These are phyloP conservation scores for Nasonovia ribisnigri DNA, from an alignment of 2,888 invertebrate genomes.

Conservation along the genomic window DNA sequence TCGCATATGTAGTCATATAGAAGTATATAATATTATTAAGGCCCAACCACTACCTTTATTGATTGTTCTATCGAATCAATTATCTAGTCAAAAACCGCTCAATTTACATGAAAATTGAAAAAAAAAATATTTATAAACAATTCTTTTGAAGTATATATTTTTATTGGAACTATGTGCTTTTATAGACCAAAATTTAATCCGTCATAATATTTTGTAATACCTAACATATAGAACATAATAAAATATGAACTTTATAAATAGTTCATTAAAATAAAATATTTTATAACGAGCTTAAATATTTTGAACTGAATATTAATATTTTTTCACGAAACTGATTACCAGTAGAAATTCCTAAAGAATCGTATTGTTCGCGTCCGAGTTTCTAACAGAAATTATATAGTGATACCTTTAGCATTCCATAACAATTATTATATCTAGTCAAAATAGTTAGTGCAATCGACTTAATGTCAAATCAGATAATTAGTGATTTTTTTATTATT, in stretches of 20 bases:
- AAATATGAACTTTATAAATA: not conserved
- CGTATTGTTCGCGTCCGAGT: not conserved
- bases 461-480: conserved; percentile 4
- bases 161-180: conserved; percentile 17
- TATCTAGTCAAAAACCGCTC: conserved; percentile 39
- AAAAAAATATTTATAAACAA: not conserved
- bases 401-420: conserved; percentile 17
- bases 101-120: conserved; percentile 38
- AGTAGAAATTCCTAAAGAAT: not conserved
- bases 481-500: conserved; percentile 39
- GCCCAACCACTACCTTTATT: not conserved
- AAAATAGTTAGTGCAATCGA: conserved; percentile 55
- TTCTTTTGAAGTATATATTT: conserved; percentile 38
- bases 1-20: conserved; percentile 11
- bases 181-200: not conserved
- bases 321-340: conserved; percentile 50
- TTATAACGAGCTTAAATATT: conserved; percentile 52
- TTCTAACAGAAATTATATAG: conserved; percentile 30
- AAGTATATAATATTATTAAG: not conserved
- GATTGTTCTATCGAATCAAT: conserved; percentile 20
- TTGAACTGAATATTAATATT: conserved; percentile 44
- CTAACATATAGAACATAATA: not conserved
- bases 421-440: conserved; percentile 37
- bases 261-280: not conserved
- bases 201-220: conserved; percentile 46